phyloP scores from a whole-genome alignment of 2,888 invertebrate genomes.

The Malachius bipustulatus region DNA sequence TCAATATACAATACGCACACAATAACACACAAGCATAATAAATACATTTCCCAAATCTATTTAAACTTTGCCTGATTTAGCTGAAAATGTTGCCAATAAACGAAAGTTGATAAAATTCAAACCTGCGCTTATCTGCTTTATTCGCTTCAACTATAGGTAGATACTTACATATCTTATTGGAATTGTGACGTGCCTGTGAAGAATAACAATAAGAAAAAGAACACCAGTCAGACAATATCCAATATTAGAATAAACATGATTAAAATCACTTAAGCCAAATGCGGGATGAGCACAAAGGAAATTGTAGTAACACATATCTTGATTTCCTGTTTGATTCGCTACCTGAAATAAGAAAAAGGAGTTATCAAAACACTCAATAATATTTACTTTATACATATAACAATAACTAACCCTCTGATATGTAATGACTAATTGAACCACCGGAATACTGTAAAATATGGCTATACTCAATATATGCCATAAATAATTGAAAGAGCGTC shows the following conservation, averaged over 20 bases:
- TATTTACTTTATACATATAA: too few relatives aligned
- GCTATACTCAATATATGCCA: constrained; percentile 70
- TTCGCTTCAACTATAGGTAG: constrained; percentile 26
- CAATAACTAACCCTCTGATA: constrained; percentile 53
- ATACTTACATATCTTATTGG: constrained; percentile 24
- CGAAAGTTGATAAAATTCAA: too few relatives aligned
- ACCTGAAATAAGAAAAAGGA: constrained; percentile 46
- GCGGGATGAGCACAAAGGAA: constrained; percentile 74
- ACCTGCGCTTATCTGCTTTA: too few relatives aligned
- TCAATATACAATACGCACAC: too few relatives aligned
- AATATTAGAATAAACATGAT: constrained; percentile 76
- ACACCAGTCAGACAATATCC: constrained; percentile 70
- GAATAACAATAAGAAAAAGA: constrained; percentile 61
- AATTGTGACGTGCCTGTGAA: constrained; percentile 38
- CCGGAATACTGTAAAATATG: constrained; percentile 75
- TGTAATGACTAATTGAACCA: constrained; percentile 69
- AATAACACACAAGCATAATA: too few relatives aligned
- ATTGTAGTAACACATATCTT: constrained; percentile 84
- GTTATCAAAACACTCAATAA: too few relatives aligned
- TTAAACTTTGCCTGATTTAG: too few relatives aligned
- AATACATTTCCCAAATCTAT: too few relatives aligned
- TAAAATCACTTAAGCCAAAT: constrained; percentile 64
- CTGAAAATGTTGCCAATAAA: too few relatives aligned
- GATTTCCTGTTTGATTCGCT: constrained; percentile 65
- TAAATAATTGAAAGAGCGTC: constrained; percentile 54